These are phyloP conservation scores for Gymnocypris eckloni DNA, from an alignment of 2,797 vertebrate genomes.

Conservation along the genomic window DNA sequence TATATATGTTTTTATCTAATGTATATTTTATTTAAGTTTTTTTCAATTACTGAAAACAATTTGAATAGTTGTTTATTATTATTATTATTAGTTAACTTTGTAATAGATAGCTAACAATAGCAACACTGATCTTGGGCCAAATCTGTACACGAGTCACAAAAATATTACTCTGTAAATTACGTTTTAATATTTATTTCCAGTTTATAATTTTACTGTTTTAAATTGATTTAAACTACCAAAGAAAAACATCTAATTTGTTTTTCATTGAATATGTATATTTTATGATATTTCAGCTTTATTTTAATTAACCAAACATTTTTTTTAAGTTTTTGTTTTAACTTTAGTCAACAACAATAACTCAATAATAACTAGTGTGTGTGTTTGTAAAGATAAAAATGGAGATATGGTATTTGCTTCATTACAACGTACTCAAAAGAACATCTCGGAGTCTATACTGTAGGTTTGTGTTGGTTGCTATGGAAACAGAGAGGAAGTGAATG, in stretches of 20 bases:
- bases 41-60: too few species aligned
- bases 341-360: neutral
- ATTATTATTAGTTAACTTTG: neutral
- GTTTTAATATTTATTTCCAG: neutral
- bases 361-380: neutral
- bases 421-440: neutral
- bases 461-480: conserved; percentile 6
- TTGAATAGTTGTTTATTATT: too few species aligned
- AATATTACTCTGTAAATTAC: neutral
- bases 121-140: neutral
- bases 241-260: neutral
- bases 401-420: neutral
- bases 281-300: neutral
- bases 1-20: too few species aligned
- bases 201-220: neutral
- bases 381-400: neutral
- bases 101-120: neutral
- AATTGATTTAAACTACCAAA: neutral
- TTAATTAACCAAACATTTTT: too few species aligned
- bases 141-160: neutral
- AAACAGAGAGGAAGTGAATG: conserved; percentile 6
- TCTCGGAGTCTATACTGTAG: neutral
- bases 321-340: neutral
- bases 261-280: neutral
- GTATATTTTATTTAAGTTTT: too few species aligned